Evolutionary conservation across 2,113 vertebrate genomes (phyloP).

Genomic region (Sardina pilchardus): DNA sequence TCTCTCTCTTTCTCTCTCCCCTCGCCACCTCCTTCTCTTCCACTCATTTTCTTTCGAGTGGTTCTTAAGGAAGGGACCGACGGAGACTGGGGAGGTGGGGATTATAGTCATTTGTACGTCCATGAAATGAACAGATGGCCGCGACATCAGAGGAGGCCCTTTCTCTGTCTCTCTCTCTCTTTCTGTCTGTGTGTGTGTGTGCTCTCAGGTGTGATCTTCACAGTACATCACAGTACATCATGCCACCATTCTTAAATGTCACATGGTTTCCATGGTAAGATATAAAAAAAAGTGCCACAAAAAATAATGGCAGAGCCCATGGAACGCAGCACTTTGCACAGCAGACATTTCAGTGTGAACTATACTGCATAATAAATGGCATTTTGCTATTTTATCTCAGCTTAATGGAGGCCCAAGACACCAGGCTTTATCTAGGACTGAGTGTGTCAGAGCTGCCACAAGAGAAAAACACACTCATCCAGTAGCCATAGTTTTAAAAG

Average conservation of each 20-base stretch:
- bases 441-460: not conserved
- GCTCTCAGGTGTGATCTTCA: not conserved
- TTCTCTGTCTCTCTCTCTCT: not conserved
- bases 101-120: slow-evolving; percentile 25
- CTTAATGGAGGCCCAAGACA: not conserved
- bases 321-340: not conserved
- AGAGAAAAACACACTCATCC: not conserved
- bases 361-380: not conserved
- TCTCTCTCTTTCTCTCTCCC: too few species aligned
- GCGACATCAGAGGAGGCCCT: not conserved
- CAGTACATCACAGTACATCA: not conserved
- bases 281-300: not conserved
- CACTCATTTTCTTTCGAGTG: slow-evolving; percentile 25
- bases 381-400: not conserved
- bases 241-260: not conserved
- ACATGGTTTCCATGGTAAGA: not conserved
- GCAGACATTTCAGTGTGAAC: not conserved
- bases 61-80: slow-evolving; percentile 3
- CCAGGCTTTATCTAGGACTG: not conserved
- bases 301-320: not conserved
- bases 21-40: not conserved
- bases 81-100: not conserved
- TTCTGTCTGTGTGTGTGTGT: not conserved
- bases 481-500: not conserved
- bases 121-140: slow-evolving; percentile 21